phyloP scores from a whole-genome alignment of 2,113 vertebrate genomes.

The Camelus bactrianus region DNA sequence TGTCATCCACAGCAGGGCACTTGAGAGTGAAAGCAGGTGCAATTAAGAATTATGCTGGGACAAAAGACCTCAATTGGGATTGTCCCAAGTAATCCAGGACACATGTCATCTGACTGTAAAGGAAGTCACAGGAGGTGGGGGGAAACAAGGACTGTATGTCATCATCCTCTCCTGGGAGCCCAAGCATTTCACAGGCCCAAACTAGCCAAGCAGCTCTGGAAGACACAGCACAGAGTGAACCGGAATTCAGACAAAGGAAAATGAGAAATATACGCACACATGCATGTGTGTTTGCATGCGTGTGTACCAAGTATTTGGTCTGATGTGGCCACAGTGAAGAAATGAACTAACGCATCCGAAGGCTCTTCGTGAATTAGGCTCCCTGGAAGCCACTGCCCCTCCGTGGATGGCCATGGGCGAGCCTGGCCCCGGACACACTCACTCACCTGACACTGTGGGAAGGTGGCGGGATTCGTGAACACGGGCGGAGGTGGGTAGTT shows the following conservation, averaged over 20 bases:
- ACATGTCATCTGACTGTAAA: background rate
- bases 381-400: background rate
- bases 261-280: accelerated
- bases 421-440: background rate
- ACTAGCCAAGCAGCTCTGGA: background rate
- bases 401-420: accelerated
- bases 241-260: background rate
- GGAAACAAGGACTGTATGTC: background rate
- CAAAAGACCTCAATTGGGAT: background rate
- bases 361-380: background rate
- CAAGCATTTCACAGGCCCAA: background rate
- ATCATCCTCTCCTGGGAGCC: background rate
- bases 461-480: conserved; percentile 68
- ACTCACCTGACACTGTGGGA: conserved; percentile 84
- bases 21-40: background rate
- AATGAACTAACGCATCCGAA: background rate
- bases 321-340: background rate
- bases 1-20: background rate
- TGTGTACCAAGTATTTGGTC: background rate
- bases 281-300: no score
- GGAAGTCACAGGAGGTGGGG: background rate
- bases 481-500: conserved; percentile 61
- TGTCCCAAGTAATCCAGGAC: background rate
- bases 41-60: background rate
- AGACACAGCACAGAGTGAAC: no score